Evolutionary conservation across 2,797 vertebrate species (phyloP), one percentile per base, ranked within the genome.

Genomic region (Pteronotus mesoamericanus): DNA sequence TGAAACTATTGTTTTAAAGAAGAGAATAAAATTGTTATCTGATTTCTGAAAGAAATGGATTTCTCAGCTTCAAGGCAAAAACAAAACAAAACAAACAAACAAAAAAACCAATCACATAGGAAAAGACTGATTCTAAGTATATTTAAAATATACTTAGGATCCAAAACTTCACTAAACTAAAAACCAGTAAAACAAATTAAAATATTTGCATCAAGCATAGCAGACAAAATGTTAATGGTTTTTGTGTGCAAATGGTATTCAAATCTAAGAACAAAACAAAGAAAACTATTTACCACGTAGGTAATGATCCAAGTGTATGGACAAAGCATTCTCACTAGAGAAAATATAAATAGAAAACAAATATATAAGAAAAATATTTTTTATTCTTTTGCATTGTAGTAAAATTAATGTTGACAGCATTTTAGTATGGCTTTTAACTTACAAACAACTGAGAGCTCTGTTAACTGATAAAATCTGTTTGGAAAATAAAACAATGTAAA

Each of bases 321-420:
- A 72, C 14, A 93, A 64, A 55, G 19, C 32, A 88, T 42, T 61
- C 55, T 87, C 26, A 77, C 37, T 69, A 86, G 51, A 90, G 10
- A 87, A 90, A 66, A 34, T 53, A 89, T 68, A 94, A 55, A 59
- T 34, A 83, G 48, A 86, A 96, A 92, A 84, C 5, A 77, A 89
- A 46, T 77, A 29, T 24, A 8, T 71, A 21, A 37, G 7, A 6
- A 44, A 93, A 89, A 74, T 86, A 92, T 79, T 77, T 77, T 74
- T 64, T 64, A 88, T 88, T 7, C 9, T 77, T 93, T 51, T 78
- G 34, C 16, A 83, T 26, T 82, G 9, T 68, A 71, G 84, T 10
- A 72, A 79, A 80, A 77, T 12, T 78, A 64, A 71, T 44, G 16
- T 26, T 93, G 18, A 75, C 44, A 90, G 53, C 21, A 7, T 88